Evolutionary conservation across 2,113 vertebrate species (phyloP), one percentile per base, ranked within the genome.

Genomic region (Pomatorhinus ruficollis): DNA sequence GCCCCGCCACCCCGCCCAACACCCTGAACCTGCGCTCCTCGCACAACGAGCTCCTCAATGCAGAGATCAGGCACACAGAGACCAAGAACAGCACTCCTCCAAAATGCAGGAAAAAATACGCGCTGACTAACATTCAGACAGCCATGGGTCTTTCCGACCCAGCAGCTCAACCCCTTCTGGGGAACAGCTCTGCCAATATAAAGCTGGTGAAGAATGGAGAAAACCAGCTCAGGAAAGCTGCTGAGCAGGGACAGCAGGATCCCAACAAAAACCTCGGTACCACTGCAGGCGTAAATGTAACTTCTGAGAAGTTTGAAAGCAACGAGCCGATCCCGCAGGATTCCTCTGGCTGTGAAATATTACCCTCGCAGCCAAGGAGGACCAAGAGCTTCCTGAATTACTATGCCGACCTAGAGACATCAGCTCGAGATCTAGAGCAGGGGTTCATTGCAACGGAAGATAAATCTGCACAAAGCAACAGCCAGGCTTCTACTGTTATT

Each of bases 201-300:
- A 99, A 99, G 95, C 98, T 99, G 94, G 99, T 99, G 52, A 99
- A 99, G 97, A 99, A 99, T 44, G 99, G 99, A 11, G 99, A 99
- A 97, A 99, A 99, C 98, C 98, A 99, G 97, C 99, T 99, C 86
- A 98, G 99, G 49, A 99, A 99, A 93, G 99, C 99, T 0, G 99
- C 99, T 0, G 99, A 99, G 61, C 98, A 98, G 66, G 98, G 98
- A 24, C 98, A 98, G 63, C 97, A 99, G 91, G 99, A 99, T 97
- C 98, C 98, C 82, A 99, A 98, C 87, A 99, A 97, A 81, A 99
- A 99, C 95, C 93, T 98, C 5, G 93, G 89, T 30, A 98, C 97
- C 20, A 92, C 97, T 8, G 98, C 98, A 0, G 93, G 97, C 72
- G 68, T 97, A 45, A 96, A 97, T 61, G 71, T 98, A 71, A 97